These are phyloP conservation scores for Phenganax marumi DNA, from an alignment of 92 coral and sea anemone species.

Conservation along the genomic window DNA sequence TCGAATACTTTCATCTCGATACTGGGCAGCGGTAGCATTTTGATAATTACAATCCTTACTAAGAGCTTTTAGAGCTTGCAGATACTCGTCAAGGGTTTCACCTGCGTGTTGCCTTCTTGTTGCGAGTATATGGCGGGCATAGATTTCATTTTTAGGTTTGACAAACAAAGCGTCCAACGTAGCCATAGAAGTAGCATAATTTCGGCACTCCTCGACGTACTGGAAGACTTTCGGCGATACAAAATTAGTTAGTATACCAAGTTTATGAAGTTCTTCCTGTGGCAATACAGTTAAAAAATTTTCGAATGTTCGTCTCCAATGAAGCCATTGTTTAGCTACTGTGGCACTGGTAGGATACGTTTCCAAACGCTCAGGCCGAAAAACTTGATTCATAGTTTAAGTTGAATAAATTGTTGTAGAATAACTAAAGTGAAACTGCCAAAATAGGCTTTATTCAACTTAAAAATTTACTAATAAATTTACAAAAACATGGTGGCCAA, in stretches of 20 bases:
- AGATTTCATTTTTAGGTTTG: conserved; percentile 34
- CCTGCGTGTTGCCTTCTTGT: conserved; percentile 49
- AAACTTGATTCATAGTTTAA: too few species aligned
- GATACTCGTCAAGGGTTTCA: conserved; percentile 32
- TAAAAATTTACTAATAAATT: too few species aligned
- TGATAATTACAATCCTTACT: conserved; percentile 43
- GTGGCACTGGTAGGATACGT: conserved; percentile 19
- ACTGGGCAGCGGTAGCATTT: conserved; percentile 44
- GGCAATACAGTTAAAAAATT: conserved; percentile 39
- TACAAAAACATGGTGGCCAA: too few species aligned
- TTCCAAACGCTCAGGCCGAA: conserved; percentile 32
- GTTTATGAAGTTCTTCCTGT: conserved; percentile 32
- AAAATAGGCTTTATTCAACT: too few species aligned
- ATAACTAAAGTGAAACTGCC: too few species aligned
- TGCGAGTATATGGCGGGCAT: conserved; percentile 59
- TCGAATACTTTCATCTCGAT: conserved; percentile 46
- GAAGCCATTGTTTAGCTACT: conserved; percentile 38
- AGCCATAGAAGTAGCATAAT: conserved; percentile 20
- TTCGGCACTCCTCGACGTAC: conserved; percentile 18
- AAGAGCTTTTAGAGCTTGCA: conserved; percentile 31
- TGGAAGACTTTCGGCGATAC: conserved; percentile 33
- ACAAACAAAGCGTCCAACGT: conserved; percentile 19
- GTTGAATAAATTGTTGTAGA: too few species aligned
- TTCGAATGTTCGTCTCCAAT: conserved; percentile 37
- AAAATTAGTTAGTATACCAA: conserved; percentile 7